Evolutionary conservation across 2,113 vertebrate genomes (phyloP).

Genomic region (Rallus limicola): DNA sequence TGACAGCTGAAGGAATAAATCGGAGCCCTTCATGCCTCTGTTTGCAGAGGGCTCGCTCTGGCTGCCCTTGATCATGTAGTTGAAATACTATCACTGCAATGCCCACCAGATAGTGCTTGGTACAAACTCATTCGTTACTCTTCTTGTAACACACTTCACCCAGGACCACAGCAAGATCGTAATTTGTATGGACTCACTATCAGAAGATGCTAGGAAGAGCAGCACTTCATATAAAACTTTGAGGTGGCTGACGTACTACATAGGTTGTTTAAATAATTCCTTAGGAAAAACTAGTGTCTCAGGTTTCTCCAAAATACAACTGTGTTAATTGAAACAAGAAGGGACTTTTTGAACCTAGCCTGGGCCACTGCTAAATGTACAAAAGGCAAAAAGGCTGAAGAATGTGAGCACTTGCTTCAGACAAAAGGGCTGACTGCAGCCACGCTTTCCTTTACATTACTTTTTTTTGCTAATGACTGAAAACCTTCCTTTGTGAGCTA

Average conservation of each 20-base stretch:
- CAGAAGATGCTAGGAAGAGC: neutral
- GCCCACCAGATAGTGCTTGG: neutral
- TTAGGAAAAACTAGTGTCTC: neutral
- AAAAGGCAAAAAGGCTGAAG: neutral
- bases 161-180: neutral
- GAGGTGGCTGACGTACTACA: neutral
- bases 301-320: neutral
- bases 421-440: neutral
- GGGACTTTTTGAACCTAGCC: neutral
- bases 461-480: neutral
- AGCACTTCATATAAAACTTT: neutral
- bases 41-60: neutral
- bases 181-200: neutral
- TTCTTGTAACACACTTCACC: neutral
- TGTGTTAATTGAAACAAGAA: neutral
- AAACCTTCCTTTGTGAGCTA: neutral
- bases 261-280: neutral
- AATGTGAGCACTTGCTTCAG: neutral
- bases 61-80: neutral
- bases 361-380: neutral
- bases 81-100: neutral
- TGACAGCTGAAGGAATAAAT: conserved; percentile 17
- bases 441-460: rapidly evolving
- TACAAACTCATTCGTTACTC: neutral
- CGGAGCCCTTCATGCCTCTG: neutral